Percentiles rank a stretch among this genome's conserved stretches.
Conservation (phyloP, 1,140 invertebrate species). For the Drosophila busckii region DNA sequence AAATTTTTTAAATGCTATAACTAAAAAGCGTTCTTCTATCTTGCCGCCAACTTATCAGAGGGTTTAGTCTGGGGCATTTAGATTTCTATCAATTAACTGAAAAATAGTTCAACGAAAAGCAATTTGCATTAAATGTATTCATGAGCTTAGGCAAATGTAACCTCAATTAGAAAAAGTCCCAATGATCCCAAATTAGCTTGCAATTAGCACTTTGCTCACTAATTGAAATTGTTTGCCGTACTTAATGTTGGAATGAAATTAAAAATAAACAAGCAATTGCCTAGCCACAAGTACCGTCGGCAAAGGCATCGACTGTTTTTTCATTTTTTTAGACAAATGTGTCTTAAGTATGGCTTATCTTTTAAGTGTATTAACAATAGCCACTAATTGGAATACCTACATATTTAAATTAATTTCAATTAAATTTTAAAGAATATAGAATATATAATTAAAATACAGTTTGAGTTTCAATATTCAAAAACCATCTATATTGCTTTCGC, state of each 20-base stretch:
- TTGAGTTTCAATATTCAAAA: too few species aligned
- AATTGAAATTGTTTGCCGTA: constrained; percentile 62
- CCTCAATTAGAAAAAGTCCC: constrained; percentile 33
- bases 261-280: not conserved
- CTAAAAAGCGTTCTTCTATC: not conserved
- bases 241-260: constrained; percentile 12
- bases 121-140: constrained; percentile 19
- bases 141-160: constrained; percentile 29
- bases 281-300: too few species aligned
- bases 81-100: not conserved
- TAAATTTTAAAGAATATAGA: not conserved
- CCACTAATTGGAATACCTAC: not conserved
- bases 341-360: too few species aligned
- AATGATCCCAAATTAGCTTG: constrained; percentile 23
- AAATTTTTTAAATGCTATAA: constrained; percentile 36
- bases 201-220: constrained; percentile 50
- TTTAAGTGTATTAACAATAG: too few species aligned
- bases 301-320: too few species aligned
- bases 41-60: not conserved
- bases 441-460: not conserved
- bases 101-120: not conserved
- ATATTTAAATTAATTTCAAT: not conserved
- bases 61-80: too few species aligned
- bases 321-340: too few species aligned
- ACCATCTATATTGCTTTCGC: too few species aligned